Base-by-base conservation (phyloP, 2,797 vertebrate species). In the Melanotaenia nigrans region DNA sequence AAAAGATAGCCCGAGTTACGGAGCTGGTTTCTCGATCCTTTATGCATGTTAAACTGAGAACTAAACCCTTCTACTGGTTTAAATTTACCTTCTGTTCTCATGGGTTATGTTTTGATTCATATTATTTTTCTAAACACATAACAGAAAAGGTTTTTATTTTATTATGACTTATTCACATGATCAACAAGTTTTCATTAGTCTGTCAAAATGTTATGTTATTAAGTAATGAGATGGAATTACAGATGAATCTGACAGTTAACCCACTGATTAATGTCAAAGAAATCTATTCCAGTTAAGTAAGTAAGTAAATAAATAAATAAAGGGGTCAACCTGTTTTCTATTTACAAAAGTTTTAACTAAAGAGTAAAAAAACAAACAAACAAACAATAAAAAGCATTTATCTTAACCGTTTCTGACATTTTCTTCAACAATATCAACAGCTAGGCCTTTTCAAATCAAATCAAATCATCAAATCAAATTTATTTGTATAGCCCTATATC, bases 1-100 rank as follows among this genome's bases (percentile, higher is more conserved):
- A n/a, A 24, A 53, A 53, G 49, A 45, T 3, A 42, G 49, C 62
- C 33, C 57, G 36, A 8, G 63, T 47, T 63, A 55, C 54, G 59
- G 5, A 45, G 42, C 7, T 40, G 12, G 10, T 18, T 20, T 30
- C 42, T 30, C 5, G 13, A 11, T 33, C 13, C 30, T 20, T 5
- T 33, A 35, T 20, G 20, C 40, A 61, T 28, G 9, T 35, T 45
- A 24, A 58, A 22, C 67, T 38, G 36, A 24, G 30, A 38, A 49
- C 9, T 18, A 38, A 54, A 60, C 5, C 28, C 13, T 36, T 13
- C 2, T 5, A 28, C 36, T 62, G 4, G 51, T 22, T 55, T 8
- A 68, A 36, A 42, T 42, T 65, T 22, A 65, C 18, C 16, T 63
- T 22, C 60, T 40, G 4, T 30, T 61, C 47, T 49, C 20, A 2